Evolutionary conservation across 2,888 invertebrate species (phyloP), one percentile per base, ranked within the genome.

Genomic region (Cryptocheilus praepositus): DNA sequence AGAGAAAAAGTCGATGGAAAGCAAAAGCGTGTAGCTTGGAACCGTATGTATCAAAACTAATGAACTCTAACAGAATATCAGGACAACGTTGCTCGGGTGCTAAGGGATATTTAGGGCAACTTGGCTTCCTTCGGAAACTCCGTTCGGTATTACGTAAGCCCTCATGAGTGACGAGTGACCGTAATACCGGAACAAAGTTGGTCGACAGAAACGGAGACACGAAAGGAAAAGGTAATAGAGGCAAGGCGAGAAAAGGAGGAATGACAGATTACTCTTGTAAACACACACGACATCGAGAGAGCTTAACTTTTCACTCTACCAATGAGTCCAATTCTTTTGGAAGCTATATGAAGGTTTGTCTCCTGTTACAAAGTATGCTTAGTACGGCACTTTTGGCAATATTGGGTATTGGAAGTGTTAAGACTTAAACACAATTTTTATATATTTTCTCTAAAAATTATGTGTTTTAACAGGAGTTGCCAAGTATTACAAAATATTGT

Each of bases 181-280:
- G 63, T 36, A 36, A 36, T 36, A 36, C 36, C 36, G 11, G 36
- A 36, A 36, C 36, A 36, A 11, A 36, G 36, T 11, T 25, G 59
- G 66, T 59, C 53, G 56, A 63, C 49, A 53, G 61, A 54, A 52
- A 73, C 62, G 52, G 61, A 61, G 59, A 65, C 59, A 70, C 21
- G 44, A 18, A 16, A 45, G 25, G 44, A 64, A 36, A 7, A 36
- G 21, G 46, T 53, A 54, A 57, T 54, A 58, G 61, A 61, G 36
- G 51, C 46, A 44, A 76, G 55, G 53, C 54, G 53, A 56, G 63
- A 58, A 36, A 28, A 67, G 61, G 45, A 67, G 74, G 77, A 71
- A 77, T 78, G 76, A 79, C 76, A 71, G 77, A 81, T 81, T 79
- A 80, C 74, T 82, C 77, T 57, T 61, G 77, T 68, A 78, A 80